These are phyloP conservation scores for Cheilinus undulatus DNA, from an alignment of 2,113 vertebrate species.

Conservation along the genomic window DNA sequence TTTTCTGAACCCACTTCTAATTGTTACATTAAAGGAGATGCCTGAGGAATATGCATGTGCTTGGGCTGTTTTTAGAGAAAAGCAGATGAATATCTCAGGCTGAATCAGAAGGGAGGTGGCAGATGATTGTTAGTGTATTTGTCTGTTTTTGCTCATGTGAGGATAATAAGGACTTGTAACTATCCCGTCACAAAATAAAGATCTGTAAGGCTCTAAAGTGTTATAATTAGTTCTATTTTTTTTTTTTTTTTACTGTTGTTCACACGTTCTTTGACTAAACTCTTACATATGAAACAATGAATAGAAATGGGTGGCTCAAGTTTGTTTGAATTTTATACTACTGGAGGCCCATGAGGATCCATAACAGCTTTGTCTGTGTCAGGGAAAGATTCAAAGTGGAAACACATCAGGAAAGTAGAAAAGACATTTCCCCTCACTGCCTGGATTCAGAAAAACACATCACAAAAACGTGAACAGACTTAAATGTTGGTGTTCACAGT, in stretches of 20 bases:
- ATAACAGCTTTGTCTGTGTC: slow-evolving; percentile 43
- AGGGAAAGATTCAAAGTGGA: slow-evolving; percentile 52
- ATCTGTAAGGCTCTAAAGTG: background rate
- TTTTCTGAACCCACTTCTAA: slow-evolving; percentile 55
- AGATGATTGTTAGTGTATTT: background rate
- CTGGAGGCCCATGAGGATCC: slow-evolving; percentile 30
- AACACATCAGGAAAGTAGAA: slow-evolving; percentile 44
- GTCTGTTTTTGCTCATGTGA: background rate
- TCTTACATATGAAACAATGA: background rate
- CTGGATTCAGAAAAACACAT: slow-evolving; percentile 31
- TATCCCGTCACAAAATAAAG: background rate
- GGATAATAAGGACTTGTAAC: background rate
- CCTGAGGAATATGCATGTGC: slow-evolving; percentile 32
- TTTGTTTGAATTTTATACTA: slow-evolving; percentile 15
- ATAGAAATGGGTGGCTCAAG: slow-evolving; percentile 10
- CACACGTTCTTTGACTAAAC: background rate
- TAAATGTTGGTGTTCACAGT: background rate
- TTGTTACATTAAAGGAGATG: slow-evolving; percentile 60
- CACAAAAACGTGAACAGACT: slow-evolving; percentile 29
- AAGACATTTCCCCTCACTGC: slow-evolving; percentile 6
- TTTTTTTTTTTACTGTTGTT: too few relatives aligned
- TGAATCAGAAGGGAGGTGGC: background rate
- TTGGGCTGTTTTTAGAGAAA: slow-evolving; percentile 21
- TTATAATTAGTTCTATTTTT: background rate
- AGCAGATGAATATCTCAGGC: background rate